Percentiles rank a stretch among this genome's conserved stretches.
phyloP scores from a whole-genome alignment of 2,888 invertebrate genomes.

The Aspidiotus destructor region DNA sequence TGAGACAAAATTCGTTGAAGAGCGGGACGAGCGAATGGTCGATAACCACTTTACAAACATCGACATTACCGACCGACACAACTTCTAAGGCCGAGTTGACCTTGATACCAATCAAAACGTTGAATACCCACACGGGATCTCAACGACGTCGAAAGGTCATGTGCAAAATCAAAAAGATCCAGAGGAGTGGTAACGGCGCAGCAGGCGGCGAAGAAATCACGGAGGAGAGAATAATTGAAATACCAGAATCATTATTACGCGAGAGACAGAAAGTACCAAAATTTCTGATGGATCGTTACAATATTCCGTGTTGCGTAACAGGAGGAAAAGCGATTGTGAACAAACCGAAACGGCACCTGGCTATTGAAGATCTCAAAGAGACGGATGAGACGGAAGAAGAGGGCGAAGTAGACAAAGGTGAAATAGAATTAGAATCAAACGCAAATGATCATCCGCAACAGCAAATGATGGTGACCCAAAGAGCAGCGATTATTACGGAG shows the following conservation, averaged over 20 bases:
- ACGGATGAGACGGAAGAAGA: background rate
- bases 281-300: constrained; percentile 24
- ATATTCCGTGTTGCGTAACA: constrained; percentile 22
- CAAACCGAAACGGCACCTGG: constrained; percentile 13
- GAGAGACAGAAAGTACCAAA: constrained; percentile 18
- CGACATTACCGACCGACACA: background rate
- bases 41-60: background rate
- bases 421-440: background rate
- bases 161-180: constrained; percentile 22
- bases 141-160: constrained; percentile 19
- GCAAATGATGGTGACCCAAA: background rate
- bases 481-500: background rate
- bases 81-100: constrained; percentile 7
- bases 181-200: constrained; percentile 9
- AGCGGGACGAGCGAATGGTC: background rate
- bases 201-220: background rate
- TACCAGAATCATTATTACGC: constrained; percentile 19
- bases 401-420: background rate
- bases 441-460: background rate
- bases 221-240: constrained; percentile 18
- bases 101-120: constrained; percentile 14
- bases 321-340: background rate
- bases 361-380: constrained; percentile 7
- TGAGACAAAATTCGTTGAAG: background rate
- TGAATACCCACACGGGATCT: background rate